Evolutionary conservation across 2,797 vertebrate species (phyloP).

Genomic region (Sebastes flavidus): DNA sequence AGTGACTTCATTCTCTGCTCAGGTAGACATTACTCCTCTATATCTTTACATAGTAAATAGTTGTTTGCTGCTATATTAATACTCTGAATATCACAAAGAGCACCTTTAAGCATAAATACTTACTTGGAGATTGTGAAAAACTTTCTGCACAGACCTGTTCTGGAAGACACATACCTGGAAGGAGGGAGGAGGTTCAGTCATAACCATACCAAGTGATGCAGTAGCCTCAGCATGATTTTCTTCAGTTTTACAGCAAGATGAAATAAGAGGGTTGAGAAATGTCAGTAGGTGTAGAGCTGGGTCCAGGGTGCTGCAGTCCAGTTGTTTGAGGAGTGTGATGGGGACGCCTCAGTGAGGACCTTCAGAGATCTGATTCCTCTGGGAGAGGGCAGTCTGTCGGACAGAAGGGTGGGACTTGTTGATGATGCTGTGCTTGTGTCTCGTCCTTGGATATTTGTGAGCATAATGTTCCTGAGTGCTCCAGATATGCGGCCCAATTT

Average conservation of each 20-base stretch:
- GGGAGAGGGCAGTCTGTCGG: background rate
- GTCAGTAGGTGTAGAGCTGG: background rate
- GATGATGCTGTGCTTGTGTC: background rate
- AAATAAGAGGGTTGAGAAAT: background rate
- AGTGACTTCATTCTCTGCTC: background rate
- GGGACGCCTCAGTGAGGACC: background rate
- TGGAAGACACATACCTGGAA: background rate
- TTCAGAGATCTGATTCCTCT: slow-evolving; percentile 9
- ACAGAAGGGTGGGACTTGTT: background rate
- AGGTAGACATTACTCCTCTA: background rate
- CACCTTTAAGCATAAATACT: background rate
- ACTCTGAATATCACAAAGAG: background rate
- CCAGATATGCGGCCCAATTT: slow-evolving; percentile 41
- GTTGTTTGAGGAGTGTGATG: background rate
- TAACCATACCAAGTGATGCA: background rate
- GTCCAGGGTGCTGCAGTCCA: background rate
- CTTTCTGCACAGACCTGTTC: background rate
- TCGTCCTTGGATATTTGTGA: slow-evolving; percentile 52
- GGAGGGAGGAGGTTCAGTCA: background rate
- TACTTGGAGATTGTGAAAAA: background rate
- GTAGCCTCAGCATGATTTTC: background rate
- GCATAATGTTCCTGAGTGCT: slow-evolving; percentile 32
- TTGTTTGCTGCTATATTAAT: background rate
- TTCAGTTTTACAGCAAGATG: background rate
- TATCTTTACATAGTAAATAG: background rate